Conservation (phyloP, 2,797 vertebrate genomes). For the Ataeniobius toweri region DNA sequence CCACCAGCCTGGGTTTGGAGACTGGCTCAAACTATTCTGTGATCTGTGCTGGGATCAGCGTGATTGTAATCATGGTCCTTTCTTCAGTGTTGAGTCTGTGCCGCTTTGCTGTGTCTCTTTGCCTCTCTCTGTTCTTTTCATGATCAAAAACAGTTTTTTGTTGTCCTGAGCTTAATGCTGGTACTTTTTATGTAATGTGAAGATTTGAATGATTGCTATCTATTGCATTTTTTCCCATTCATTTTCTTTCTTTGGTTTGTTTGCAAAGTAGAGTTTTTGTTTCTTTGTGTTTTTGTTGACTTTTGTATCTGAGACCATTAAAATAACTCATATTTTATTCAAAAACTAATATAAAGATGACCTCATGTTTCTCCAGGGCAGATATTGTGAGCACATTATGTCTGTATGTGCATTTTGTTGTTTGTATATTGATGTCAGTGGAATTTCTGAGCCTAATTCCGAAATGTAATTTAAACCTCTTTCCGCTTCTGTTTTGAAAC, state of each 20-base stretch:
- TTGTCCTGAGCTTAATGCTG: constrained; percentile 61
- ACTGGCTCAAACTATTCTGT: constrained; percentile 52
- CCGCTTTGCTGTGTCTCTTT: constrained; percentile 74
- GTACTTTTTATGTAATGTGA: constrained; percentile 73
- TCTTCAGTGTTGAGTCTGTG: constrained; percentile 76
- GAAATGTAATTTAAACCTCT: constrained; percentile 48
- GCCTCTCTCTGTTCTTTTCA: constrained; percentile 66
- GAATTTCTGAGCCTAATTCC: constrained; percentile 47
- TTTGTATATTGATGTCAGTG: constrained; percentile 53
- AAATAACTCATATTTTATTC: constrained; percentile 40
- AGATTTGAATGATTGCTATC: constrained; percentile 73
- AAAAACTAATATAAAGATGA: constrained; percentile 48
- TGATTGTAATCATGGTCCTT: constrained; percentile 60
- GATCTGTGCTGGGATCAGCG: constrained; percentile 70
- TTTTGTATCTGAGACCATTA: constrained; percentile 51
- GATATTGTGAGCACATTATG: constrained; percentile 55
- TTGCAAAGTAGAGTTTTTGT: constrained; percentile 59
- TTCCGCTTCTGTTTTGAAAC: constrained; percentile 55
- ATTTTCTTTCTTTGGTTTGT: constrained; percentile 48
- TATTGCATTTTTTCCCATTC: constrained; percentile 38
- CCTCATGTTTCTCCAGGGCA: constrained; percentile 55
- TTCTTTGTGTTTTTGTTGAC: constrained; percentile 52
- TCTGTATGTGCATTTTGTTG: constrained; percentile 52
- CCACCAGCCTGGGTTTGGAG: constrained; percentile 74
- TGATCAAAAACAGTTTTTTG: constrained; percentile 60